Conservation (phyloP, 2,113 vertebrate species). For the Cichladusa arquata region DNA sequence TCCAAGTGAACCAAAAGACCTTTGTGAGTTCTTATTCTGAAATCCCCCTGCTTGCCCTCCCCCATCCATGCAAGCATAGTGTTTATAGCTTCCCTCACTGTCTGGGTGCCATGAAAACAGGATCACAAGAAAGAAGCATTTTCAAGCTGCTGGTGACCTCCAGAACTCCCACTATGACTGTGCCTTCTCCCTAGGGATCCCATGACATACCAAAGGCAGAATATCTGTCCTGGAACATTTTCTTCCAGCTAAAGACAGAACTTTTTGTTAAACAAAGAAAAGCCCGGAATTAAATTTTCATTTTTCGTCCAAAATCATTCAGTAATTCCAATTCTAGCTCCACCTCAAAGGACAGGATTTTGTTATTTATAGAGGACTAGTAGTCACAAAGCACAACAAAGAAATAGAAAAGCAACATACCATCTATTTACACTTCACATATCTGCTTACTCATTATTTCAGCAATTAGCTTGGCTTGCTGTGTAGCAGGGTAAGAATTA, state of each 20-base stretch:
- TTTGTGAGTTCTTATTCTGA: neutral
- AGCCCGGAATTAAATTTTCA: neutral
- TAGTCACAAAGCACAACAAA: neutral
- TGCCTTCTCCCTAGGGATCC: conserved; percentile 22
- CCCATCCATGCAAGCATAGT: neutral
- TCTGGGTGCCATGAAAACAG: conserved; percentile 16
- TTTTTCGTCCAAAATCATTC: neutral
- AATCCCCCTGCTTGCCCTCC: neutral
- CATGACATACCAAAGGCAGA: conserved; percentile 17
- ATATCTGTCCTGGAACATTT: conserved; percentile 43
- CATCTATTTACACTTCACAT: neutral
- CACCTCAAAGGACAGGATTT: neutral
- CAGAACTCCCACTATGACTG: neutral
- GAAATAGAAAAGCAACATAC: neutral
- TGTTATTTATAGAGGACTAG: neutral
- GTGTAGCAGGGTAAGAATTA: neutral
- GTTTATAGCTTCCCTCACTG: neutral
- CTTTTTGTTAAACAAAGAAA: neutral
- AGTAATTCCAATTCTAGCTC: neutral
- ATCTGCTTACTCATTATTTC: neutral
- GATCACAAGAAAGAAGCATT: conserved; percentile 16
- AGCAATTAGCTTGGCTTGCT: neutral
- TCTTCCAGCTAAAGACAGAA: conserved; percentile 24
- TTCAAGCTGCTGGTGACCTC: conserved; percentile 11
- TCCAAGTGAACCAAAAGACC: neutral